phyloP scores from a whole-genome alignment of 2,888 invertebrate genomes.

The Sturmia bella region DNA sequence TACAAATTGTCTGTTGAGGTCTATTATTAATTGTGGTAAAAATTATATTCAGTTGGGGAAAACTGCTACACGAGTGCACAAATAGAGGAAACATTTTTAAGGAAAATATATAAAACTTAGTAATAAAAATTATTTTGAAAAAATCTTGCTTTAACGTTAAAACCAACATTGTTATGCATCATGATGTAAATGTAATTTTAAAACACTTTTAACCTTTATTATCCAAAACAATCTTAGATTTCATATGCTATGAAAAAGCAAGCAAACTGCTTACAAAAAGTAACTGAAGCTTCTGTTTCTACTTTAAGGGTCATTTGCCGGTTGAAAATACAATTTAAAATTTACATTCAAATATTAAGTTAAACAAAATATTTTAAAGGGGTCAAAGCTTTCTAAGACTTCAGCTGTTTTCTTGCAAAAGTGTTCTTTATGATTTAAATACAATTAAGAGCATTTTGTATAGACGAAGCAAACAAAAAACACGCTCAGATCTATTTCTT shows the following conservation, averaged over 20 bases:
- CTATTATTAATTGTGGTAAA: constrained; percentile 60
- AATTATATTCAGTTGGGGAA: constrained; percentile 6
- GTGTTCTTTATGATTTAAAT: constrained; percentile 45
- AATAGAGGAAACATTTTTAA: not conserved
- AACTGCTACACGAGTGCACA: constrained; percentile 6
- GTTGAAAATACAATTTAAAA: not conserved
- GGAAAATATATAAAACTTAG: not conserved
- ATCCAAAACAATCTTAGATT: constrained; percentile 6
- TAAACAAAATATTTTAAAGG: constrained; percentile 25
- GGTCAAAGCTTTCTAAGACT: constrained; percentile 59
- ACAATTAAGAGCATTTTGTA: constrained; percentile 63
- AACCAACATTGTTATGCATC: too few species aligned
- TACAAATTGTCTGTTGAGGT: constrained; percentile 32
- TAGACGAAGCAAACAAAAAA: constrained; percentile 21
- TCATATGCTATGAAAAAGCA: constrained; percentile 3
- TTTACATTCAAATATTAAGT: constrained; percentile 15
- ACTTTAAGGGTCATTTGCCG: constrained; percentile 47
- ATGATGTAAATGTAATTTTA: too few species aligned
- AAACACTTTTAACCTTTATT: constrained; percentile 44
- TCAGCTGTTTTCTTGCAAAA: constrained; percentile 16
- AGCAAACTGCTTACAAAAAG: not conserved
- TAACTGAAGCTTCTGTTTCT: not conserved
- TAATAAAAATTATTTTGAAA: too few species aligned
- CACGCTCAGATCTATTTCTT: constrained; percentile 2
- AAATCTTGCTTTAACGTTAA: too few species aligned